Percentiles rank a stretch among this genome's conserved stretches.
These are phyloP conservation scores for Chirona hameri DNA, from an alignment of 2,888 invertebrate genomes.

Conservation along the genomic window DNA sequence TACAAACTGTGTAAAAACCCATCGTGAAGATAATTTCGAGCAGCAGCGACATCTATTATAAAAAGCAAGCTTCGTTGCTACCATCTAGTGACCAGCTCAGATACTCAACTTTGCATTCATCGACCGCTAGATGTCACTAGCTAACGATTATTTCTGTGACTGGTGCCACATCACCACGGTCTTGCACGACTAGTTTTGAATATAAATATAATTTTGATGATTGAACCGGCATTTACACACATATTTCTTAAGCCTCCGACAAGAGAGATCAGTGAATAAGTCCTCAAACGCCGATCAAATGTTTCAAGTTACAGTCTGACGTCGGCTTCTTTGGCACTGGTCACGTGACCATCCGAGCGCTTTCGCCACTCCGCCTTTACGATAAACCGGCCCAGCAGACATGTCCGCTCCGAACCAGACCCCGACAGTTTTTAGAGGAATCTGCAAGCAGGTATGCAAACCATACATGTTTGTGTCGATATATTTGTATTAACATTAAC, in stretches of 20 bases:
- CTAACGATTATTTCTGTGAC: not conserved
- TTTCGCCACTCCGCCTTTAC: slow-evolving; percentile 8
- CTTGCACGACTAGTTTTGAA: not conserved
- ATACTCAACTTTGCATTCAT: no score
- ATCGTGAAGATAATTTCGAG: no score
- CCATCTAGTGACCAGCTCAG: no score
- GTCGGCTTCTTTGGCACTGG: not conserved
- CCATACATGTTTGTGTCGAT: not conserved
- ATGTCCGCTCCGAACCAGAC: not conserved
- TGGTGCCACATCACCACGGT: slow-evolving; percentile 13
- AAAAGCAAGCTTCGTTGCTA: no score
- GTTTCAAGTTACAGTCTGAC: not conserved
- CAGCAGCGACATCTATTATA: no score
- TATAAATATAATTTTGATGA: not conserved
- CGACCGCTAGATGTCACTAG: not conserved
- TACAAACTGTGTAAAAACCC: no score
- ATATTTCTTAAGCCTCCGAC: not conserved
- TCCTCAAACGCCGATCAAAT: not conserved
- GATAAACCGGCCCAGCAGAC: not conserved
- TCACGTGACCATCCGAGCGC: not conserved
- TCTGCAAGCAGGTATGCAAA: slow-evolving; percentile 13
- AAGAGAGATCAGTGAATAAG: not conserved
- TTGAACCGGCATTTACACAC: not conserved
- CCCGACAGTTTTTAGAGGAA: not conserved
- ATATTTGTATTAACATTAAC: not conserved